Evolutionary conservation across 2,797 vertebrate genomes (phyloP), one percentile per base, ranked within the genome.

Genomic region (Aulostomus chinensis): DNA sequence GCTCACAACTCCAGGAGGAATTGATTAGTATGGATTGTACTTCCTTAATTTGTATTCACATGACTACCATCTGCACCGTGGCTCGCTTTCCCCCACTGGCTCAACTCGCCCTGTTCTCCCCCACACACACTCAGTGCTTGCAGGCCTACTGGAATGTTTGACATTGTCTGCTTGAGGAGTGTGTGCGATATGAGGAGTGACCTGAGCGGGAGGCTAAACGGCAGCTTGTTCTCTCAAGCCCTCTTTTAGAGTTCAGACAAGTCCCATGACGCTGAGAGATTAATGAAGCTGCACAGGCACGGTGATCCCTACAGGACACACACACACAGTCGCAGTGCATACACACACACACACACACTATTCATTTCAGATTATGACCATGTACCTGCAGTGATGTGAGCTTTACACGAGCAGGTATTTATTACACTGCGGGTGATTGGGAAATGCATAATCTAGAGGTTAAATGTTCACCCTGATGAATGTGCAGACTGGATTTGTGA

Each of bases 251-350:
- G 76, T 83, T 86, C 76, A 78, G 81, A 84, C 73, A 67, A 73
- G 75, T 84, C 85, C 81, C 82, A 45, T 42, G 73, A 84, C 66
- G 78, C 73, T 7, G 50, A 15, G 68, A 85, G 87, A 88, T 89
- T 88, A 88, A 89, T 89, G 87, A 84, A 84, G 82, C 87, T 53
- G 65, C 73, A 20, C 66, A 69, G 62, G 73, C 70, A 81, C 79
- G 59, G 62, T 80, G 83, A 87, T 80, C 78, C 74, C 79, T 52
- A 38, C 83, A 81, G 76, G 73, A 83, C 74, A 57, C 76, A 58
- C 68, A 65, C 65, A 49, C 58, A 34, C 40, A 45, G 37, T 40
- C 20, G 32, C 26, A 33, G 2, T 6, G 12, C 47, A 66, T 42
- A 50, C 21, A 37, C 49, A 46, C 48, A 35, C 51, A 49, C 39